A percentile compares a stretch with the other conserved stretches of the same genome.
phyloP scores from a whole-genome alignment of 2,797 vertebrate species.

The Heliangelus exortis region DNA sequence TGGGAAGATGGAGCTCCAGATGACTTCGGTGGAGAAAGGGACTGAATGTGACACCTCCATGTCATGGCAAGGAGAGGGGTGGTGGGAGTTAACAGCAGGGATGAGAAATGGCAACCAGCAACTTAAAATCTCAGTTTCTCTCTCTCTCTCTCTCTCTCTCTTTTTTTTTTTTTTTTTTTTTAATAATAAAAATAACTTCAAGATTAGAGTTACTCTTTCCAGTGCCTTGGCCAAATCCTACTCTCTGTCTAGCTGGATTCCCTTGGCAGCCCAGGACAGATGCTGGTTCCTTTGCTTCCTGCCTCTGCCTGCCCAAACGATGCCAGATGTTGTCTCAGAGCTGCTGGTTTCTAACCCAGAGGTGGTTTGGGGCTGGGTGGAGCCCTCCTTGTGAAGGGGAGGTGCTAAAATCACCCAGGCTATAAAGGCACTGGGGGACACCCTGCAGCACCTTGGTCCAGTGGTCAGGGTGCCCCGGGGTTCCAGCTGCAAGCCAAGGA shows the following conservation, averaged over 20 bases:
- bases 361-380: background rate
- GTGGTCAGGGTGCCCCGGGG: background rate
- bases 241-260: background rate
- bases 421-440: background rate
- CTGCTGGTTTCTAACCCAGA: constrained; percentile 1
- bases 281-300: background rate
- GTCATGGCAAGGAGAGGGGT: background rate
- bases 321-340: constrained; percentile 23
- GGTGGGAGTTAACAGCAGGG: background rate
- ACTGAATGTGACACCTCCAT: accelerated
- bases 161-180: background rate
- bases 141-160: background rate
- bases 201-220: constrained; percentile 30
- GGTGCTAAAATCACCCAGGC: background rate
- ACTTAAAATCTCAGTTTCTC: background rate
- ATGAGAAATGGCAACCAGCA: background rate
- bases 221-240: background rate
- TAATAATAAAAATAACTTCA: background rate
- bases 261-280: background rate
- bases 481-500: accelerated
- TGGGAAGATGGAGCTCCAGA: background rate
- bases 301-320: background rate
- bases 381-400: background rate
- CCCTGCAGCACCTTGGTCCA: background rate
- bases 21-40: background rate